Evolutionary conservation across 2,797 vertebrate genomes (phyloP), one percentile per base, ranked within the genome.

Genomic region (Lagorchestes hirsutus): DNA sequence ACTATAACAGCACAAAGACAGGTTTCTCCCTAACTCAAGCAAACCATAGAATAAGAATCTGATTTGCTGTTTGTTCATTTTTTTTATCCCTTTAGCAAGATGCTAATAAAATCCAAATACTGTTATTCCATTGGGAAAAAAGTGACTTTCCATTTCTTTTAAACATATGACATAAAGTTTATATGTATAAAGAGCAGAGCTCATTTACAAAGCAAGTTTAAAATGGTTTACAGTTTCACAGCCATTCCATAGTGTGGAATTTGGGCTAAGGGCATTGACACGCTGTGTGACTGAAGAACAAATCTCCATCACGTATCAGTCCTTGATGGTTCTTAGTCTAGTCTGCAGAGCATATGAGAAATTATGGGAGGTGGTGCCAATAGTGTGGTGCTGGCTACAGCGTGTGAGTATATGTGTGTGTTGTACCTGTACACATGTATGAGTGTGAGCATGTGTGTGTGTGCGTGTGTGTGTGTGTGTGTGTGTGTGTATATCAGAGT

Each of bases 1-100:
- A 82, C 74, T 46, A 97, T 97, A 98, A 98, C 97, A 98, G 97
- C 97, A 97, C 97, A 97, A 98, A 97, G 93, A 97, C 97, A 98
- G 98, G 98, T 97, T 97, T 98, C 96, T 96, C 98, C 98, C 96
- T 97, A 97, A 98, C 97, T 97, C 98, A 98, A 98, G 98, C 97
- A 98, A 98, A 98, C 98, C 98, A 98, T 98, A 96, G 96, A 96
- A 98, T n/a, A 82, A 98, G 97, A 98, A 97, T 98, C 97, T 98
- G 97, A 97, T 97, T 98, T 97, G 97, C 97, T 98, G 97, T 97
- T 98, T 98, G 97, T 98, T 98, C 98, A 97, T 97, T 82, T 98
- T 74, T 98, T 98, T 96, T 97, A 98, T 97, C 97, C 96, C 96
- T 97, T 98, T 97, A 97, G 97, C 97, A 98, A 98, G 97, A 97